phyloP scores from a whole-genome alignment of 1,140 invertebrate species.

The Cydia splendana region DNA sequence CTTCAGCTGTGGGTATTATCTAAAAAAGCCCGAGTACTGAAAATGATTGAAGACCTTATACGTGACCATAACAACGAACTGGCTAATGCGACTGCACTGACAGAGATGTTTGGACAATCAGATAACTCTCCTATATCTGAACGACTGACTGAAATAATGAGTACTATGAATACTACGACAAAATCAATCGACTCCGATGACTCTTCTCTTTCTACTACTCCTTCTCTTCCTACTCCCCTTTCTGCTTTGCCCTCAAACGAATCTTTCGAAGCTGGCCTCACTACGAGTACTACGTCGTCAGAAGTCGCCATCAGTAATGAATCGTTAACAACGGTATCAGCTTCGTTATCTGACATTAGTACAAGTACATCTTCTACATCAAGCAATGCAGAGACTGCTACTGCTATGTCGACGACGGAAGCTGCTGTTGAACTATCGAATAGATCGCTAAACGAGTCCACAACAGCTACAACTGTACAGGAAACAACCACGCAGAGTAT shows the following conservation, averaged over 20 bases:
- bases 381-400: conserved; percentile 28
- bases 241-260: conserved; percentile 18
- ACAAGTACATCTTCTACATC: conserved; percentile 28
- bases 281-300: background rate
- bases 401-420: conserved; percentile 35
- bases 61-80: conserved; percentile 72
- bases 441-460: conserved; percentile 40
- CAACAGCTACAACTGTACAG: conserved; percentile 45
- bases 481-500: conserved; percentile 45
- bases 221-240: conserved; percentile 30
- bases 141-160: conserved; percentile 67
- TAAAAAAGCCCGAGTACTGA: conserved; percentile 74
- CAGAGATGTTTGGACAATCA: conserved; percentile 51
- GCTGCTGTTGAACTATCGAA: conserved; percentile 28
- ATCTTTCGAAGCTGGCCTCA: conserved; percentile 7
- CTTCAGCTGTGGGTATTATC: conserved; percentile 72
- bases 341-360: conserved; percentile 9
- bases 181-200: conserved; percentile 46
- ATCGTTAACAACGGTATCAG: conserved; percentile 11
- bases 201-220: conserved; percentile 39
- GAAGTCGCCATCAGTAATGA: background rate
- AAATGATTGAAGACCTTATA: conserved; percentile 77
- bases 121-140: conserved; percentile 55
- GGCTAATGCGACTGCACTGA: conserved; percentile 64
- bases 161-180: conserved; percentile 62